Conservation (phyloP, 2,113 vertebrate species). For the Archocentrus centrarchus region DNA sequence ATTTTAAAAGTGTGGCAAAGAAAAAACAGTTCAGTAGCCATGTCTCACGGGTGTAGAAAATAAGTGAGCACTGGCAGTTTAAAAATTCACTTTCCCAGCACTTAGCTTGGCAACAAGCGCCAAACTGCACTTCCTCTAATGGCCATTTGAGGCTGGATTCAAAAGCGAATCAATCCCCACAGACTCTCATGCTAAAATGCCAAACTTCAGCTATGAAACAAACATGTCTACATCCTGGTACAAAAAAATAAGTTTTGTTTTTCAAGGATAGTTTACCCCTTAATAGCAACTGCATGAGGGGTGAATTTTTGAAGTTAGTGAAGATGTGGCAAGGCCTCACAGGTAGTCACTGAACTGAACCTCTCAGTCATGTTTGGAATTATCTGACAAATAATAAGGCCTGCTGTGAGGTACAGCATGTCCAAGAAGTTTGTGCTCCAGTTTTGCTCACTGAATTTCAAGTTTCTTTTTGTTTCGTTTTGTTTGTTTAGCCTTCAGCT, state of each 20-base stretch:
- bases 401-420: background rate
- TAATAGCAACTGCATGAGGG: background rate
- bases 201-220: slow-evolving; percentile 10
- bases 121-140: slow-evolving; percentile 14
- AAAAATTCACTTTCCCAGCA: background rate
- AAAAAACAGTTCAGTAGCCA: background rate
- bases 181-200: background rate
- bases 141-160: slow-evolving; percentile 11
- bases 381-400: background rate
- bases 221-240: background rate
- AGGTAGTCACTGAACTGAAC: background rate
- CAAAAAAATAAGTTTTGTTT: background rate
- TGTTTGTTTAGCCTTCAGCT: no score
- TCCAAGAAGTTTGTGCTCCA: background rate
- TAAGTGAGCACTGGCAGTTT: slow-evolving; percentile 2
- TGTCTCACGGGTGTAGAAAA: slow-evolving; percentile 7
- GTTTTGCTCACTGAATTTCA: background rate
- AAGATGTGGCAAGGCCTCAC: background rate
- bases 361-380: background rate
- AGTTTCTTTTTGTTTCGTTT: background rate
- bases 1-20: slow-evolving; percentile 5
- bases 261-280: background rate
- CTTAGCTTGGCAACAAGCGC: background rate
- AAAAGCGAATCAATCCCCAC: background rate
- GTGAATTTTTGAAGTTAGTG: background rate